Evolutionary conservation across 2,888 invertebrate genomes (phyloP).

Genomic region (Nomada lathburiana): DNA sequence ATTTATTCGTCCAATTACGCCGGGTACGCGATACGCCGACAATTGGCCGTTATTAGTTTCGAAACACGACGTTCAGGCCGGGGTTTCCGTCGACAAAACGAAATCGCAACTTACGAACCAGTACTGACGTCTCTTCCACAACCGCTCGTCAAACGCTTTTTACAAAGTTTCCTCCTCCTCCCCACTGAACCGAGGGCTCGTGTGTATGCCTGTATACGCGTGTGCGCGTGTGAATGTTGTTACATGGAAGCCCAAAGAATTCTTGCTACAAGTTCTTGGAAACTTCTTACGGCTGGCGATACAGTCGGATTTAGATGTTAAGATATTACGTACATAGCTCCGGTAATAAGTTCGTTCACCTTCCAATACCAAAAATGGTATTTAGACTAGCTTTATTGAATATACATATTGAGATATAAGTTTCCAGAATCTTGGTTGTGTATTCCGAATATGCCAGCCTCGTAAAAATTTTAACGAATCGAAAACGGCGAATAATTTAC

Average conservation of each 20-base stretch:
- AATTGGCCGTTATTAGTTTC: slow-evolving; percentile 79
- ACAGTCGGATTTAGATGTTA: not conserved
- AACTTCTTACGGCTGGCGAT: not conserved
- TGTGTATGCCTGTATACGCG: too few relatives aligned
- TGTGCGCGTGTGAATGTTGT: not conserved
- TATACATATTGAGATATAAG: too few relatives aligned
- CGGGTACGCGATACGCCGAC: slow-evolving; percentile 79
- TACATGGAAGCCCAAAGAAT: not conserved
- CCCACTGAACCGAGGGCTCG: too few relatives aligned
- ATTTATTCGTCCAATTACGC: slow-evolving; percentile 82
- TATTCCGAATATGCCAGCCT: too few relatives aligned
- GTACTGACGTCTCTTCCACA: slow-evolving; percentile 19
- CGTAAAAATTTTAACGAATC: too few relatives aligned
- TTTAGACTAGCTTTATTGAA: too few relatives aligned
- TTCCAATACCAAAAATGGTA: too few relatives aligned
- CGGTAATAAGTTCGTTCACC: too few relatives aligned
- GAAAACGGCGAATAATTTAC: too few relatives aligned
- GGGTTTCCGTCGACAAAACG: slow-evolving; percentile 69
- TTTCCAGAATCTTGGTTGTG: too few relatives aligned
- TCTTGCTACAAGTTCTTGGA: not conserved
- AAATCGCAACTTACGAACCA: slow-evolving; percentile 56
- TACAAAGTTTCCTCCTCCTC: not conserved
- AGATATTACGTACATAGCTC: too few relatives aligned
- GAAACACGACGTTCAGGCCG: slow-evolving; percentile 70
- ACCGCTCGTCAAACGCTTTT: slow-evolving; percentile 11